Evolutionary conservation across 2,113 vertebrate species (phyloP).

Genomic region (Tympanuchus pallidicinctus): DNA sequence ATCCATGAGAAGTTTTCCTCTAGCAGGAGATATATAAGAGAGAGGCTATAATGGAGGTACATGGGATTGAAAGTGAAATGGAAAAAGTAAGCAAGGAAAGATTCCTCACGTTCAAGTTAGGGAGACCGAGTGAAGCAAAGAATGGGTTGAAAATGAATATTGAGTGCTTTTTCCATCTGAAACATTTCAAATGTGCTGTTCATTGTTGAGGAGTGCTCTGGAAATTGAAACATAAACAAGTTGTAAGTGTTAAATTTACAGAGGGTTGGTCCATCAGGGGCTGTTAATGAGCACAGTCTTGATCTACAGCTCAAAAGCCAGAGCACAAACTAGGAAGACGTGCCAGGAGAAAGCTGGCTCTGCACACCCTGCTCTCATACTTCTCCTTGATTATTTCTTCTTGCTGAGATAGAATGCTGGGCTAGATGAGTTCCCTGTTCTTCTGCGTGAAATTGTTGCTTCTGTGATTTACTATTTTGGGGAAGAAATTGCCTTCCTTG

Average conservation of each 20-base stretch:
- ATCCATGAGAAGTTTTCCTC: not conserved
- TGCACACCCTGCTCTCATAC: not conserved
- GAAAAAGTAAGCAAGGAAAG: not conserved
- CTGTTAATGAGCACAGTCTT: not conserved
- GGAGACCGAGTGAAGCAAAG: not conserved
- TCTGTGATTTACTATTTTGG: not conserved
- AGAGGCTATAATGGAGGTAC: not conserved
- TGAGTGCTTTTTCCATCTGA: not conserved
- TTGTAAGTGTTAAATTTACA: not conserved
- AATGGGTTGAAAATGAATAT: not conserved
- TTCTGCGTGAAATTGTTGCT: not conserved
- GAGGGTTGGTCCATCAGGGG: not conserved
- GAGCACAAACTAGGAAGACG: not conserved
- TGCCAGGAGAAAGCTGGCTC: not conserved
- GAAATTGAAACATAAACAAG: not conserved
- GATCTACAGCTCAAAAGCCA: not conserved
- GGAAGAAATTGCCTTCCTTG: not conserved
- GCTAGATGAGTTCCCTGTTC: not conserved
- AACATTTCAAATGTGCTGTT: not conserved
- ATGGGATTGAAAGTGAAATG: slow-evolving; percentile 3
- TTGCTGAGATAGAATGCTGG: not conserved
- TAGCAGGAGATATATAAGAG: not conserved
- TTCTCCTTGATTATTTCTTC: not conserved
- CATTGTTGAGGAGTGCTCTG: not conserved
- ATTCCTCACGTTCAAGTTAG: not conserved